Evolutionary conservation across 2,113 vertebrate genomes (phyloP).

Genomic region (Thinocorus orbignyianus): DNA sequence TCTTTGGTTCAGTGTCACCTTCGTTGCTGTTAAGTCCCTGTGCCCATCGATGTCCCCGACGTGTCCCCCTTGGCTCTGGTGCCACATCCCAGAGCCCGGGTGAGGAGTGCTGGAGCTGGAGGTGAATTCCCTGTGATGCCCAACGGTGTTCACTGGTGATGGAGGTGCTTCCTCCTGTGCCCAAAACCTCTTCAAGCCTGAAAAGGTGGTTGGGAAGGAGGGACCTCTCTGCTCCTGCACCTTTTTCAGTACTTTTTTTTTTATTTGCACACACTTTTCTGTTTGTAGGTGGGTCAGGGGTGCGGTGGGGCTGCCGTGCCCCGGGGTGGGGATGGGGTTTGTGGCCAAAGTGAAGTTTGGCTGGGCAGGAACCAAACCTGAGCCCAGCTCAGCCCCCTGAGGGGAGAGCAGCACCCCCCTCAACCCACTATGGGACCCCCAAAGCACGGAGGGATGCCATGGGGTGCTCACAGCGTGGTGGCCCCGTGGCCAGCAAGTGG

Average conservation of each 20-base stretch:
- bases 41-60: rapidly evolving
- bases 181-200: neutral
- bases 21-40: neutral
- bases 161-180: neutral
- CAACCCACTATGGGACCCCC: rapidly evolving
- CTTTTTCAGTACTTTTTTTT: neutral
- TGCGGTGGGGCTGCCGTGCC: neutral
- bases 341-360: neutral
- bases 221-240: neutral
- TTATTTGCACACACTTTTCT: neutral
- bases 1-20: neutral
- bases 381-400: neutral
- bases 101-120: neutral
- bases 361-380: neutral
- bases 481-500: rapidly evolving
- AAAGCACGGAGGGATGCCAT: neutral
- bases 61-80: rapidly evolving
- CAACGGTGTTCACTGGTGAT: rapidly evolving
- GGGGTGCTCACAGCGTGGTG: rapidly evolving
- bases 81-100: neutral
- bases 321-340: neutral
- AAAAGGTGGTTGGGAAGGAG: neutral
- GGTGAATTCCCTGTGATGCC: rapidly evolving
- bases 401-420: too few species aligned
- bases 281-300: neutral